Conservation (phyloP, 2,797 vertebrate species). For the Okamejei kenojei region DNA sequence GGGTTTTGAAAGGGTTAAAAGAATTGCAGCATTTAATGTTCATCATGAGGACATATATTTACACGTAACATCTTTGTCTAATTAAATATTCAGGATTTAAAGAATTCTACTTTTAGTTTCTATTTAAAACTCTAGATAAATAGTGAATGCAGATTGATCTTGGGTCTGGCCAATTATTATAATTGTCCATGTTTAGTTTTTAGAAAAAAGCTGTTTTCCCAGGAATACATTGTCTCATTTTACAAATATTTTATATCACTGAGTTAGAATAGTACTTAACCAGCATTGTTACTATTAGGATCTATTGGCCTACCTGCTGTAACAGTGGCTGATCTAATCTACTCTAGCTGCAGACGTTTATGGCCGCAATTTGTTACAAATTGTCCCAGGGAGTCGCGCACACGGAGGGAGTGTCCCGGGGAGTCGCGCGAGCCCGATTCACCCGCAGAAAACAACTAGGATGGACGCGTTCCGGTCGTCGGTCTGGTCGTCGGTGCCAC, state of each 20-base stretch:
- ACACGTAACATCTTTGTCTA: not conserved
- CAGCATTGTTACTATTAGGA: not conserved
- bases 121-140: not conserved
- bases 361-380: not conserved
- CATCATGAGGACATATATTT: not conserved
- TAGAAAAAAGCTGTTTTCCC: not conserved
- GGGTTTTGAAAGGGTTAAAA: not conserved
- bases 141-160: not conserved
- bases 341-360: not conserved
- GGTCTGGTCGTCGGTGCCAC: no score
- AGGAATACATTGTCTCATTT: not conserved
- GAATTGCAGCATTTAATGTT: not conserved
- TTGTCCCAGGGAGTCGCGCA: no score
- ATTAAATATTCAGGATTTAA: not conserved
- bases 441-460: no score
- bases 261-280: not conserved
- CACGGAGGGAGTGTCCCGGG: no score
- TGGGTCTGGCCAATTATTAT: not conserved
- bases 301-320: not conserved
- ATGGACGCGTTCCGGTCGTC: no score
- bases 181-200: not conserved
- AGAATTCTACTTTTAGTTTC: not conserved
- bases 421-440: no score
- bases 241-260: not conserved
- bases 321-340: not conserved